Percentiles rank a stretch among this genome's conserved stretches.
phyloP scores from a whole-genome alignment of 2,797 vertebrate genomes.

The Lophius americanus region DNA sequence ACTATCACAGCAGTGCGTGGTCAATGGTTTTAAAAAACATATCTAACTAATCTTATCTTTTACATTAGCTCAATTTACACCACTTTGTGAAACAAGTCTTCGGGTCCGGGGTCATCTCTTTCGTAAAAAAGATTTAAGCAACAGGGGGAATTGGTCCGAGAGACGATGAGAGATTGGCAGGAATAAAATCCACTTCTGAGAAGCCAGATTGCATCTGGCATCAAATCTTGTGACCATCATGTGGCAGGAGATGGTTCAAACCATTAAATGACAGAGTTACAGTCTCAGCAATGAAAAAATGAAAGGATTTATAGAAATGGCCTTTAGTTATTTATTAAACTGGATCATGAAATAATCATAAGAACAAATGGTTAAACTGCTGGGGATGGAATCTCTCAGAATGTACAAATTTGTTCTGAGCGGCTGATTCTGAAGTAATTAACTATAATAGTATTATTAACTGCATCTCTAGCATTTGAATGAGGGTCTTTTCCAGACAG shows the following conservation, averaged over 20 bases:
- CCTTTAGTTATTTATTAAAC: constrained; percentile 8
- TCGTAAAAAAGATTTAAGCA: constrained; percentile 36
- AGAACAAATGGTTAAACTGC: not conserved
- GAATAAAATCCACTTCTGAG: constrained; percentile 57
- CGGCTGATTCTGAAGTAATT: constrained; percentile 15
- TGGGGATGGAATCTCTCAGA: not conserved
- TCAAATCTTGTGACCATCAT: constrained; percentile 79
- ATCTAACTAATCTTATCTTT: constrained; percentile 5
- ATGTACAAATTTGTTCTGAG: constrained; percentile 19
- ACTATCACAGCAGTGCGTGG: too few relatives aligned
- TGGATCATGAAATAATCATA: not conserved
- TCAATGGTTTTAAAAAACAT: not conserved
- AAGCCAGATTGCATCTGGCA: constrained; percentile 46
- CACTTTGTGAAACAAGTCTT: constrained; percentile 16
- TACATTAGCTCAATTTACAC: constrained; percentile 20
- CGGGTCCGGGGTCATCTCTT: constrained; percentile 21
- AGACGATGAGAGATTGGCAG: constrained; percentile 31
- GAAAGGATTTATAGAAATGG: constrained; percentile 22
- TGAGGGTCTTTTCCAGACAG: not conserved
- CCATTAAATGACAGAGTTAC: constrained; percentile 38
- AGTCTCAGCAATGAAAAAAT: constrained; percentile 12
- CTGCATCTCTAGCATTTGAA: not conserved
- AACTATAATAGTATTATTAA: not conserved
- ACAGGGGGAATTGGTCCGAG: constrained; percentile 56
- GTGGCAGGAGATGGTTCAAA: constrained; percentile 50